phyloP scores from a whole-genome alignment of 2,113 vertebrate species.

The Heterotis niloticus region DNA sequence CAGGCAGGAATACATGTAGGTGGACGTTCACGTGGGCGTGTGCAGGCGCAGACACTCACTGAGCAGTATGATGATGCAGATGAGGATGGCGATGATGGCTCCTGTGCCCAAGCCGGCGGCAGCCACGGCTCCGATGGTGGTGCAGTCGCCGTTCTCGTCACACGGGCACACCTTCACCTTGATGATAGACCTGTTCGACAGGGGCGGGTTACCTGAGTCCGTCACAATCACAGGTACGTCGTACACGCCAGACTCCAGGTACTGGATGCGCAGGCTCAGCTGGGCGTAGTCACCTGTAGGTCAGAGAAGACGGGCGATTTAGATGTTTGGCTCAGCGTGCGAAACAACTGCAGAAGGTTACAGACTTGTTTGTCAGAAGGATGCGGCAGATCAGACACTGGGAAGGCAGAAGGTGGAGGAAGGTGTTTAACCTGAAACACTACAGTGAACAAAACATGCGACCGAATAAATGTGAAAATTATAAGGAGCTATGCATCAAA shows the following conservation, averaged over 20 bases:
- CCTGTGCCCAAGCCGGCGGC: constrained; percentile 86
- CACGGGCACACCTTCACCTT: constrained; percentile 96
- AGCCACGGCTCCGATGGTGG: constrained; percentile 78
- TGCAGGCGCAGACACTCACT: constrained; percentile 66
- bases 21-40: background rate
- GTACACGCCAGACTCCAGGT: constrained; percentile 86
- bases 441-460: too few species aligned
- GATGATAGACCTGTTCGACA: constrained; percentile 86
- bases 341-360: too few species aligned
- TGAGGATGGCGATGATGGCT: constrained; percentile 88
- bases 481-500: too few species aligned
- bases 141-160: constrained; percentile 89
- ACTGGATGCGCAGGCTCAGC: constrained; percentile 79
- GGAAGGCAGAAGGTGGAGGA: too few species aligned
- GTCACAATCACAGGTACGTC: constrained; percentile 86
- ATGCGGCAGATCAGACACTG: too few species aligned
- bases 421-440: too few species aligned
- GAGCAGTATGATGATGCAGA: constrained; percentile 89
- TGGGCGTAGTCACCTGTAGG: constrained; percentile 81
- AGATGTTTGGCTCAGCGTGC: background rate
- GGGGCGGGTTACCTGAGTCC: constrained; percentile 88
- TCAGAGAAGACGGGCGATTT: background rate
- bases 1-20: background rate
- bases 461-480: too few species aligned
- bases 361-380: too few species aligned